Conservation (phyloP, 2,888 invertebrate species). For the Aporophyla lueneburgensis region DNA sequence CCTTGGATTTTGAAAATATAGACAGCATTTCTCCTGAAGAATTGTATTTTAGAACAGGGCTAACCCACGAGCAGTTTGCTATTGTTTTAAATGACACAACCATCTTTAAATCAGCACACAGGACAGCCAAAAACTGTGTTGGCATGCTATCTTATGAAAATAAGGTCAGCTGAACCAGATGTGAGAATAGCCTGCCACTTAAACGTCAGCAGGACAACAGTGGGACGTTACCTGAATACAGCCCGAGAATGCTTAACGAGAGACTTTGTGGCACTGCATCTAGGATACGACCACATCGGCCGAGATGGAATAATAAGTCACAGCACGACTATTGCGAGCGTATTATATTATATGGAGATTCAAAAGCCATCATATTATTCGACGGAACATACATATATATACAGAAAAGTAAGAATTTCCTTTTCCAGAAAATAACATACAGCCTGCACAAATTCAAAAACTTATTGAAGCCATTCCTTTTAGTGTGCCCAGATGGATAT, state of each 20-base stretch:
- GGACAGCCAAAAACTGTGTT: not conserved
- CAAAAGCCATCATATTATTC: not conserved
- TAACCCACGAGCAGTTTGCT: slow-evolving; percentile 1
- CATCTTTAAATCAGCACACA: slow-evolving; percentile 5
- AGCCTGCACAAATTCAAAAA: too few species aligned
- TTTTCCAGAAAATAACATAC: not conserved
- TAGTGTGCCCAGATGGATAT: not conserved
- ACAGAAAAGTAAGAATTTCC: slow-evolving; percentile 1
- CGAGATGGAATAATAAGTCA: not conserved
- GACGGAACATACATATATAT: not conserved
- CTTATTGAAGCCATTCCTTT: not conserved
- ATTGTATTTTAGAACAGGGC: not conserved
- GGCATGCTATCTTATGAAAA: slow-evolving; percentile 5
- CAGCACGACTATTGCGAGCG: not conserved
- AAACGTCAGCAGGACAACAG: slow-evolving; percentile 10
- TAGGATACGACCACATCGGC: not conserved
- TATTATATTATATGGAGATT: slow-evolving; percentile 1
- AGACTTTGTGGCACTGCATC: not conserved
- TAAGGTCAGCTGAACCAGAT: slow-evolving; percentile 17
- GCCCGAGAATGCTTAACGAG: not conserved
- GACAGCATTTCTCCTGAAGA: not conserved
- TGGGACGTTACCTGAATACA: slow-evolving; percentile 3
- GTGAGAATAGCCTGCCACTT: slow-evolving; percentile 21
- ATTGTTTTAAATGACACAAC: slow-evolving; percentile 5
- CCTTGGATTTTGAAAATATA: slow-evolving; percentile 16